phyloP scores from a whole-genome alignment of 2,888 invertebrate species.

The Antitype chi region DNA sequence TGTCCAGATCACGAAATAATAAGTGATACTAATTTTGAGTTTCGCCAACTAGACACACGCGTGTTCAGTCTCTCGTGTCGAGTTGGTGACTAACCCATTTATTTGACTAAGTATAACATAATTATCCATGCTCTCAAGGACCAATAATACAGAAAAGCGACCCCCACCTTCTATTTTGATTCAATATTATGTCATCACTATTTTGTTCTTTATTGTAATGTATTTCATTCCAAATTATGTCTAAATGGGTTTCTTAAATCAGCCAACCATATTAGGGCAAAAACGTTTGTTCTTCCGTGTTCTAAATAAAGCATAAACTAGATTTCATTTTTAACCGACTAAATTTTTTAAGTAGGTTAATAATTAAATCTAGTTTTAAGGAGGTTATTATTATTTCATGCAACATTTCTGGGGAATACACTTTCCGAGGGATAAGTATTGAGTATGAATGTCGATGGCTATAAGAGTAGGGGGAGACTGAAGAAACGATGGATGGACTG shows the following conservation, averaged over 20 bases:
- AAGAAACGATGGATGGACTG: too few species aligned
- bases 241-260: conserved; percentile 27
- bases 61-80: too few species aligned
- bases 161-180: conserved; percentile 16
- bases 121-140: conserved; percentile 3
- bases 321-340: background rate
- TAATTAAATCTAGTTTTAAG: too few species aligned
- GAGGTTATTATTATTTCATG: background rate
- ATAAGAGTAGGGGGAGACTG: too few species aligned
- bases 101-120: too few species aligned
- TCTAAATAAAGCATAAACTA: conserved; percentile 33
- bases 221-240: conserved; percentile 22
- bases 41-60: too few species aligned
- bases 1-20: too few species aligned
- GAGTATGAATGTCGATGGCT: too few species aligned
- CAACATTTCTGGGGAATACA: conserved; percentile 7
- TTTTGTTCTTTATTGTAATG: background rate
- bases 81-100: too few species aligned
- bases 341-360: too few species aligned
- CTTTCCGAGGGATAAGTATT: background rate
- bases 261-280: conserved; percentile 42
- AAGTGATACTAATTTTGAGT: too few species aligned
- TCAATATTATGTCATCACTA: conserved; percentile 15
- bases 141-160: background rate
- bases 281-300: conserved; percentile 57